Base-by-base conservation (phyloP, 2,888 invertebrate species). In the Drosophila eohydei region DNA sequence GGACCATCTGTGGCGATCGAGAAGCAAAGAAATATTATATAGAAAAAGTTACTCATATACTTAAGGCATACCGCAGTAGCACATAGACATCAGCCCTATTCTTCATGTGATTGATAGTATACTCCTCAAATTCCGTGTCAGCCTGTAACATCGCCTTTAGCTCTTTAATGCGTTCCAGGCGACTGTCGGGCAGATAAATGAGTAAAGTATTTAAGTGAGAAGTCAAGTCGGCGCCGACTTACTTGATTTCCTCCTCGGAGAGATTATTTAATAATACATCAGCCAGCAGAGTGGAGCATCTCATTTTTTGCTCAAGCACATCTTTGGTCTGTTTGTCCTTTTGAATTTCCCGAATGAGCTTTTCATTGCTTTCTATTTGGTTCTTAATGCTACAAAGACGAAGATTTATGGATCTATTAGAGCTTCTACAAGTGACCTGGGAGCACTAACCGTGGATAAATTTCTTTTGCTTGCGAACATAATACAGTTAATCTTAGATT, bases 181-280 rank as follows among this genome's bases (percentile, higher is more conserved):
- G 91, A 38, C 92, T 92, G 28, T 4, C 8, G 2, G 1, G 28
- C 6, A 52, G 12, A 3, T 12, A 12, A 16, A 16, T 44, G 2
- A 16, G 6, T 5, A 7, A 7, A 7, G 14, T 14, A 11, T n/a
- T 48, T 48, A 5, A 14, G 21, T 21, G 21, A 21, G 21, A 21
- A 21, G 21, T 21, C 1, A 21, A 1, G 21, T 21, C 16, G 7
- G 12, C 7, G 12, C 8, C 14, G 52, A 21, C 77, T 74, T 80
- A 93, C 93, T 72, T 79, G 9, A 91, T 80, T 60, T 92, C 92
- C 41, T 91, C 92, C 28, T 91, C 84, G 0, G 91, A 90, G 1
- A 91, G 81, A 79, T 92, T 92, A 46, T 92, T 89, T 9, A 90
- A 54, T 28, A 92, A 66, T 0, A 91, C 72, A 11, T 80, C 81